Conservation (phyloP, 2,888 invertebrate species). For the Strigamia crassipes region DNA sequence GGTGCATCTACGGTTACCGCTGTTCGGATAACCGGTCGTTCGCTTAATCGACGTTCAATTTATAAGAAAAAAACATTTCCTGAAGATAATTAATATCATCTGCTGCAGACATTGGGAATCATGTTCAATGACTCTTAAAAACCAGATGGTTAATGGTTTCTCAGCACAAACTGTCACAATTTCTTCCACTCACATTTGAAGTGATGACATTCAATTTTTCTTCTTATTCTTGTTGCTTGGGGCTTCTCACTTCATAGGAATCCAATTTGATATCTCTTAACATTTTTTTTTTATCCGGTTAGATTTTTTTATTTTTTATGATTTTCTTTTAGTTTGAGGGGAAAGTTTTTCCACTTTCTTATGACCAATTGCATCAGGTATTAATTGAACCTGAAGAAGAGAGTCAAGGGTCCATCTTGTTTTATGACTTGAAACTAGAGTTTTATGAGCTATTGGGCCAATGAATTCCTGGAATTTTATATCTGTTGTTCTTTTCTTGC, state of each 20-base stretch:
- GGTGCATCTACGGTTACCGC: too few species aligned
- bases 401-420: not conserved
- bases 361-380: constrained; percentile 4
- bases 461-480: not conserved
- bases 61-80: too few species aligned
- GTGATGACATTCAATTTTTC: not conserved
- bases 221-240: not conserved
- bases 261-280: not conserved
- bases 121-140: not conserved
- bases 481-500: not conserved
- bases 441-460: not conserved
- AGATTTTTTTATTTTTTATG: not conserved
- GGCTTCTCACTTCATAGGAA: not conserved
- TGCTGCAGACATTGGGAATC: not conserved
- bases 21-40: too few species aligned
- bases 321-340: not conserved
- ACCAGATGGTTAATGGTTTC: not conserved
- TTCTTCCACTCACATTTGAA: not conserved
- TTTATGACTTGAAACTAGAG: constrained; percentile 3
- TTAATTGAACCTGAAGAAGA: not conserved
- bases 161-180: not conserved
- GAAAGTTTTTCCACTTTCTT: not conserved
- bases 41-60: too few species aligned
- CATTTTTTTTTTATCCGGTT: not conserved
- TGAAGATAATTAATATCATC: too few species aligned